Evolutionary conservation across 2,888 invertebrate genomes (phyloP).

Genomic region (Iphiclides podalirius): DNA sequence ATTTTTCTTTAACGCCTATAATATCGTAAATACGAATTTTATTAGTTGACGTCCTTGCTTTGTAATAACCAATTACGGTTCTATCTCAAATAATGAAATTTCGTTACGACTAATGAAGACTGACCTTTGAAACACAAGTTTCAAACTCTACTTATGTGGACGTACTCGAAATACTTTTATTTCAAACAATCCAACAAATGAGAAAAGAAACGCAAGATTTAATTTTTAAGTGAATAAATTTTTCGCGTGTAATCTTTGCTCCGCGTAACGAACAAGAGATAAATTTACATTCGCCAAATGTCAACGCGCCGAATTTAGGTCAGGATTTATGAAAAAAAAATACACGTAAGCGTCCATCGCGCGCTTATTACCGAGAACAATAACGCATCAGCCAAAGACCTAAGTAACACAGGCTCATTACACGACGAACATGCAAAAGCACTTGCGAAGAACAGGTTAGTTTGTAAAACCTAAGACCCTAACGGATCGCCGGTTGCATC

Average conservation of each 20-base stretch:
- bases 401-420: slow-evolving; percentile 25
- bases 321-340: slow-evolving; percentile 18
- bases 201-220: slow-evolving; percentile 1
- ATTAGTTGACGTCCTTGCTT: slow-evolving; percentile 15
- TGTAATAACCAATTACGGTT: slow-evolving; percentile 1
- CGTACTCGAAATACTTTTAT: too few species aligned
- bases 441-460: slow-evolving; percentile 26
- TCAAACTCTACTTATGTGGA: too few species aligned
- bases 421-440: slow-evolving; percentile 29
- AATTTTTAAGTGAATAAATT: slow-evolving; percentile 11
- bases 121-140: too few species aligned
- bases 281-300: slow-evolving; percentile 21
- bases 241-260: slow-evolving; percentile 15
- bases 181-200: not conserved
- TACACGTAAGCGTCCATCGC: slow-evolving; percentile 11
- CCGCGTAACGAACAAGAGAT: slow-evolving; percentile 19
- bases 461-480: slow-evolving; percentile 40
- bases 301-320: slow-evolving; percentile 21
- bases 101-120: not conserved
- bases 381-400: slow-evolving; percentile 23
- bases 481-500: slow-evolving; percentile 49
- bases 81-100: not conserved
- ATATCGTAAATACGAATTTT: slow-evolving; percentile 3
- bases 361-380: slow-evolving; percentile 25
- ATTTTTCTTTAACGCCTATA: not conserved